phyloP scores from a whole-genome alignment of 1,140 invertebrate species.

The Grapholita molesta region DNA sequence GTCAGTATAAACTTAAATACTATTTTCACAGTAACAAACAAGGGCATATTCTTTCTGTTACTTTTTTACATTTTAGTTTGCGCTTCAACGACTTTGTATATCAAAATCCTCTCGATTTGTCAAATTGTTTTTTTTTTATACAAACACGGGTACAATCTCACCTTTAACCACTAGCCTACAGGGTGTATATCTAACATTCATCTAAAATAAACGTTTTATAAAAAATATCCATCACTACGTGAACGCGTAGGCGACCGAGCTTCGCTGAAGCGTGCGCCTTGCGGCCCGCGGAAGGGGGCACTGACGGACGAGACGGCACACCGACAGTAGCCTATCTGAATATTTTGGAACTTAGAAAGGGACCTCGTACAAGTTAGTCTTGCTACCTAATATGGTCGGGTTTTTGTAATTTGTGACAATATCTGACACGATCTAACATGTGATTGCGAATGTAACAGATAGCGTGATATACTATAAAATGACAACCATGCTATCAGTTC shows the following conservation, averaged over 20 bases:
- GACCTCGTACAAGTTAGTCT: too few relatives aligned
- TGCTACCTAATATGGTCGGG: too few relatives aligned
- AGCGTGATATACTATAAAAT: too few relatives aligned
- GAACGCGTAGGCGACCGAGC: neutral
- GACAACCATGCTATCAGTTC: too few relatives aligned
- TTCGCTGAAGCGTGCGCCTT: neutral
- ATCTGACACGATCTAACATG: too few relatives aligned
- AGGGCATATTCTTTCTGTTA: too few relatives aligned
- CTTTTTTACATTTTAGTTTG: neutral
- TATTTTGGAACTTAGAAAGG: neutral
- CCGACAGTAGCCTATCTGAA: neutral
- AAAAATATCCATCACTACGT: conserved; percentile 16
- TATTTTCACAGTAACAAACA: too few relatives aligned
- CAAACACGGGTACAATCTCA: neutral
- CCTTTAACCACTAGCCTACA: conserved; percentile 11
- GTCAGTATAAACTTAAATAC: too few relatives aligned
- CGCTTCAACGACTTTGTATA: neutral
- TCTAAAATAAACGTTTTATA: conserved; percentile 24
- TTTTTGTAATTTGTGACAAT: too few relatives aligned
- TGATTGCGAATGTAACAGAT: too few relatives aligned
- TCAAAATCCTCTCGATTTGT: neutral
- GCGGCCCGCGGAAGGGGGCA: neutral
- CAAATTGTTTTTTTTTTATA: neutral
- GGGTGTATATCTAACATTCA: conserved; percentile 19
- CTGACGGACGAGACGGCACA: neutral